Evolutionary conservation across 2,888 invertebrate genomes (phyloP).

Genomic region (Diaphora mendica): DNA sequence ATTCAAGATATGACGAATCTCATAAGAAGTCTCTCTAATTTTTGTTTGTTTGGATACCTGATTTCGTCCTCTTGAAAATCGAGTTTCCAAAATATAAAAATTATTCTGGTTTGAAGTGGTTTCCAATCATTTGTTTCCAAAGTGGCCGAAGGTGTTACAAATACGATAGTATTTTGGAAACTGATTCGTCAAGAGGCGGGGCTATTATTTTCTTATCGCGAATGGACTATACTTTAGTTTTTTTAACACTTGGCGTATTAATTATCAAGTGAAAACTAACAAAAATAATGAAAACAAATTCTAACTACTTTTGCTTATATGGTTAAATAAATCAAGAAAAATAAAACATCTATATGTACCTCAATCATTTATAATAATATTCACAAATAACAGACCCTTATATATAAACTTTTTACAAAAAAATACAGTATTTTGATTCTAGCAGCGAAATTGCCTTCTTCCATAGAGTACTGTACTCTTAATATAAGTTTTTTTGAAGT

Average conservation of each 20-base stretch:
- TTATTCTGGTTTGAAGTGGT: no score
- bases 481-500: neutral
- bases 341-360: conserved; percentile 16
- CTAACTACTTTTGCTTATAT: neutral
- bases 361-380: conserved; percentile 52
- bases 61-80: no score
- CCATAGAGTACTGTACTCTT: conserved; percentile 11
- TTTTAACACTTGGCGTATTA: neutral
- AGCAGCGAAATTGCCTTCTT: conserved; percentile 25
- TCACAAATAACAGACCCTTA: conserved; percentile 59
- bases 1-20: no score
- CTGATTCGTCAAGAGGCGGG: no score
- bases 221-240: neutral
- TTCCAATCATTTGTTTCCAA: no score
- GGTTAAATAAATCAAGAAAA: neutral
- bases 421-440: conserved; percentile 45
- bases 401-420: conserved; percentile 58
- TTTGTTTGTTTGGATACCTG: no score
- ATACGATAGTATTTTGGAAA: no score
- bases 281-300: neutral
- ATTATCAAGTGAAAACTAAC: neutral
- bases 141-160: no score
- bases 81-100: no score
- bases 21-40: no score
- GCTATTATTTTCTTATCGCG: no score